Evolutionary conservation across 2,888 invertebrate species (phyloP).

Genomic region (Drosophila pegasa): DNA sequence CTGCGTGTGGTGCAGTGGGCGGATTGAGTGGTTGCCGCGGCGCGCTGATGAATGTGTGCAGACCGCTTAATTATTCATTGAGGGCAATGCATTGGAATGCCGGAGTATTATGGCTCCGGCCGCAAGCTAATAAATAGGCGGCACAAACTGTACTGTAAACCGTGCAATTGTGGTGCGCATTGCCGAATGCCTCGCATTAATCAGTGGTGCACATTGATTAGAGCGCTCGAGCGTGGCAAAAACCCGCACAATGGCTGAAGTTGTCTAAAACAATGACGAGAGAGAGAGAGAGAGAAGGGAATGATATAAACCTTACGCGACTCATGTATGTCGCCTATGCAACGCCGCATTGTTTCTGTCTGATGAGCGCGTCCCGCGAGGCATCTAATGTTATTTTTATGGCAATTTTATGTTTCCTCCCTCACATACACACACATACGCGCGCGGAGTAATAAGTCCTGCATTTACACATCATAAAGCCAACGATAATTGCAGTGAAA

Average conservation of each 20-base stretch:
- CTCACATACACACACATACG: neutral
- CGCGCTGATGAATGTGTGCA: slow-evolving; percentile 58
- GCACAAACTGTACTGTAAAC: slow-evolving; percentile 44
- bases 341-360: slow-evolving; percentile 49
- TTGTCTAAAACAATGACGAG: slow-evolving; percentile 32
- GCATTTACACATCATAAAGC: slow-evolving; percentile 64
- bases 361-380: slow-evolving; percentile 57
- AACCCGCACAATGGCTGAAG: slow-evolving; percentile 43
- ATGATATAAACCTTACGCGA: slow-evolving; percentile 8
- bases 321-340: slow-evolving; percentile 37
- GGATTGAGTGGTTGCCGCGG: slow-evolving; percentile 31
- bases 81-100: slow-evolving; percentile 74
- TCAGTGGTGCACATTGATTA: slow-evolving; percentile 62
- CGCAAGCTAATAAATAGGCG: slow-evolving; percentile 67
- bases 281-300: neutral
- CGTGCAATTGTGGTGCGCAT: slow-evolving; percentile 57
- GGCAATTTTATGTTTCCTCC: slow-evolving; percentile 60
- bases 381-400: slow-evolving; percentile 63
- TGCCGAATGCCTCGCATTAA: slow-evolving; percentile 51
- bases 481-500: slow-evolving; percentile 65
- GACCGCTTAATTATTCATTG: slow-evolving; percentile 80
- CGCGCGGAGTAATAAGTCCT: slow-evolving; percentile 9
- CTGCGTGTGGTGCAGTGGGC: slow-evolving; percentile 20
- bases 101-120: slow-evolving; percentile 35
- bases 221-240: slow-evolving; percentile 53